Conservation (phyloP, 2,888 invertebrate genomes). For the Hydroisotoma schaefferi region DNA sequence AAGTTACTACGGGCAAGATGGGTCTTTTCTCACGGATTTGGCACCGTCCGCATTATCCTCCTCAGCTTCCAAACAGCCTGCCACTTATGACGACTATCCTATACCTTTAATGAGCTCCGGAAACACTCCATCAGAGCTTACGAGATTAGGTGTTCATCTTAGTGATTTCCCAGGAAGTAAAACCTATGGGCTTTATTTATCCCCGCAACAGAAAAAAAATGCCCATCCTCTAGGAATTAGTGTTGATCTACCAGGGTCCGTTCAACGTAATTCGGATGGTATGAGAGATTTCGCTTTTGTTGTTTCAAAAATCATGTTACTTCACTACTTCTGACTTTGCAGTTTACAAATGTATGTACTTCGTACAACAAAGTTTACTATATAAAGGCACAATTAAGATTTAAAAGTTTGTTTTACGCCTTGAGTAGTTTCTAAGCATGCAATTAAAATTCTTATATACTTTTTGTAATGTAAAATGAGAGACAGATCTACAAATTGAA, state of each 20-base stretch:
- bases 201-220: neutral
- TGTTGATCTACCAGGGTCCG: neutral
- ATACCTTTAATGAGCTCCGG: slow-evolving; percentile 33
- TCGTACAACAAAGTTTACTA: too few species aligned
- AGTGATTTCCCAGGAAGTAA: neutral
- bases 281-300: too few species aligned
- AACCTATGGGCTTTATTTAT: neutral
- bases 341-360: too few species aligned
- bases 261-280: neutral
- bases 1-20: slow-evolving; percentile 20
- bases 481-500: too few species aligned
- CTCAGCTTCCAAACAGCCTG: neutral
- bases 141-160: neutral
- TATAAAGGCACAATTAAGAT: too few species aligned
- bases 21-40: neutral
- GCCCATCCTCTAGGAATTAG: neutral
- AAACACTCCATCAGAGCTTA: neutral
- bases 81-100: slow-evolving; percentile 17
- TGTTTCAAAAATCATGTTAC: too few species aligned
- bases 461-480: too few species aligned
- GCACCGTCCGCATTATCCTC: too few species aligned
- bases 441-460: too few species aligned
- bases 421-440: too few species aligned
- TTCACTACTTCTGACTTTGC: too few species aligned
- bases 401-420: too few species aligned